Base-by-base conservation (phyloP, 2,888 invertebrate species). In the Mythimna pallens region DNA sequence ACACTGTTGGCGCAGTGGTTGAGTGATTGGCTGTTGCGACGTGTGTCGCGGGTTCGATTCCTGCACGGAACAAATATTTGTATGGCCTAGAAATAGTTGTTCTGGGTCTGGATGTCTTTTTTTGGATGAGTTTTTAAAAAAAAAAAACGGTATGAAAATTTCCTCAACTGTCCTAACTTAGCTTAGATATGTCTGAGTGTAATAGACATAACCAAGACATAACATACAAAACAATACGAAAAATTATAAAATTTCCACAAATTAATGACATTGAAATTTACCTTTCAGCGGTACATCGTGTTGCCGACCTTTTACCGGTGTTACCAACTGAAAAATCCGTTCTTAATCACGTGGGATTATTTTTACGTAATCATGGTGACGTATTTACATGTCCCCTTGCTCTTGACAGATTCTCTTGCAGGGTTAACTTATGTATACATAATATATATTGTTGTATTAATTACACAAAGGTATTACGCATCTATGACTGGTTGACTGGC, bases 391-490 rank as follows among this genome's bases (percentile, higher is more conserved):
- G 50, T 59, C 12, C 47, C 30, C 9, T 65, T 80, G 79, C 36
- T 62, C 65, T 68, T 80, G 79, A 76, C 81, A 79, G 61, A 76
- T 34, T 57, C 61, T 75, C 64, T 43, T 59, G 10, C 10, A 69
- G 57, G 36, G 54, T 59, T 61, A 50, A 64, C 43, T 61, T 30
- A 20, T 34, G 20, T 55, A 43, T 64, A 55, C 9, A 14, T 50
- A 50, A 14, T 10, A 30, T 25, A 30, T 30, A 30, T 54, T 20
- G 55, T 54, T 55, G 30, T 47, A 40, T 40, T 40, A 40, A 8
- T 40, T 10, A 40, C 12, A 43, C 14, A 14, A 12, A 40, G 12
- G 14, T 14, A 17, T 47, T 17, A 47, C 17, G 17, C 6, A 6
- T 25, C 17, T 55, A 25, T 79, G 79, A n/a, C n/a, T n/a, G n/a